phyloP scores from a whole-genome alignment of 2,888 invertebrate species.

The Aphidoletes aphidimyza region DNA sequence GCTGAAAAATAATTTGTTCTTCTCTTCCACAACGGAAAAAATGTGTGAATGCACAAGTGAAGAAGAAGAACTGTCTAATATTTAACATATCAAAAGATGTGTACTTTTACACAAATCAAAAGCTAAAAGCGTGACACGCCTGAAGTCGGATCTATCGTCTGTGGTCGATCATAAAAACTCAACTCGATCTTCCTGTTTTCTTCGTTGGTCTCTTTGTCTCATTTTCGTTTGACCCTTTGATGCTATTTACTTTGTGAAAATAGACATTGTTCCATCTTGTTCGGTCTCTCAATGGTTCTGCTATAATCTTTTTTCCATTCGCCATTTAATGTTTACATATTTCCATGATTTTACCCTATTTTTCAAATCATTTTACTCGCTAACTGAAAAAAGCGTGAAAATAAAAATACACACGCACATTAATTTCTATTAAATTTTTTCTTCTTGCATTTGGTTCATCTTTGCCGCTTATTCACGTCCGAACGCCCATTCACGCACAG shows the following conservation, averaged over 20 bases:
- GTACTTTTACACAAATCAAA: no score
- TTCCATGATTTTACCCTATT: slow-evolving; percentile 45
- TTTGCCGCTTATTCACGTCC: neutral
- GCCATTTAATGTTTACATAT: slow-evolving; percentile 50
- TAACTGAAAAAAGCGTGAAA: slow-evolving; percentile 52
- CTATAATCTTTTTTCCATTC: neutral
- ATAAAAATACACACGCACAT: slow-evolving; percentile 52
- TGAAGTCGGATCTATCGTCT: slow-evolving; percentile 12
- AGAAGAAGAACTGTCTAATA: neutral
- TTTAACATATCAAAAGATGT: slow-evolving; percentile 36
- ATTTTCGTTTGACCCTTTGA: neutral
- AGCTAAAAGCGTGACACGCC: slow-evolving; percentile 5
- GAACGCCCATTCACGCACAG: neutral
- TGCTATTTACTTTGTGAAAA: neutral
- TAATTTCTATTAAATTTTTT: slow-evolving; percentile 45
- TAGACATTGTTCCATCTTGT: neutral
- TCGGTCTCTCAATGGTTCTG: neutral
- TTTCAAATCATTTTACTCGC: no score
- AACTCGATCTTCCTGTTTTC: slow-evolving; percentile 17
- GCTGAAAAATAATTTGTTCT: neutral
- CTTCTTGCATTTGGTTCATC: neutral
- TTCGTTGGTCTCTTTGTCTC: neutral
- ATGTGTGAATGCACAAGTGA: neutral
- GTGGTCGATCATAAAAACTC: neutral
- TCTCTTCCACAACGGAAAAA: neutral